Base-by-base conservation (phyloP, 2,113 vertebrate species). In the Odontophorus gujanensis region DNA sequence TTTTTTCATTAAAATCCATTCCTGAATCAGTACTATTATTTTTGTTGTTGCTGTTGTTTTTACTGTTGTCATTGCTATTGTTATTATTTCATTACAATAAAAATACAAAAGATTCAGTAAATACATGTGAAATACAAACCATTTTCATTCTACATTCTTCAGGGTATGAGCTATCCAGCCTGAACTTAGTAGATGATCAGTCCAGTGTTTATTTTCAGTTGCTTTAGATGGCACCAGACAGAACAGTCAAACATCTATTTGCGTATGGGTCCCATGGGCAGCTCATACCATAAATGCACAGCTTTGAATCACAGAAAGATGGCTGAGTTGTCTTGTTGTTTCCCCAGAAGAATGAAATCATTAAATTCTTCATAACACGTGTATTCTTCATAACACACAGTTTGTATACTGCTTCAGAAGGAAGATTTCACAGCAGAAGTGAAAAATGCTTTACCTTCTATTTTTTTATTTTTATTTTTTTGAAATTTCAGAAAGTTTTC, bases 221-320 rank as follows among this genome's bases (percentile, higher is more conserved):
- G 48, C 48, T 87, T 91, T 85, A 26, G 62, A 84, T 61, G 78
- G 8, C 48, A 82, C 40, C 36, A 36, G 78, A 51, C 71, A 89
- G 40, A 96, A 91, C 61, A 62, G 89, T 93, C 71, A 91, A 94
- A 93, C 87, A 89, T 34, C 79, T 30, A 91, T 92, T 81, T 91
- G 53, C 74, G 53, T 89, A n/a, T n/a, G 67, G 36, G 53, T 91
- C 84, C 81, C 71, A 28, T 30, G 51, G 62, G 91, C 57, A 87
- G 16, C 51, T 67, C 42, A 58, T 83, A 66, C 48, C 78, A 68
- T 58, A 75, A 81, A 87, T 45, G 40, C 20, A 28, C 16, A 51
- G 48, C 43, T 81, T 19, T 43, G 78, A 84, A 82, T 79, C 81
- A 65, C 58, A 53, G 15, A 43, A 89, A 75, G 62, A 61, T 34